A percentile compares a stretch with the other conserved stretches of the same genome.
These are phyloP conservation scores for Podarcis lilfordi DNA, from an alignment of 2,797 vertebrate genomes.

Conservation along the genomic window DNA sequence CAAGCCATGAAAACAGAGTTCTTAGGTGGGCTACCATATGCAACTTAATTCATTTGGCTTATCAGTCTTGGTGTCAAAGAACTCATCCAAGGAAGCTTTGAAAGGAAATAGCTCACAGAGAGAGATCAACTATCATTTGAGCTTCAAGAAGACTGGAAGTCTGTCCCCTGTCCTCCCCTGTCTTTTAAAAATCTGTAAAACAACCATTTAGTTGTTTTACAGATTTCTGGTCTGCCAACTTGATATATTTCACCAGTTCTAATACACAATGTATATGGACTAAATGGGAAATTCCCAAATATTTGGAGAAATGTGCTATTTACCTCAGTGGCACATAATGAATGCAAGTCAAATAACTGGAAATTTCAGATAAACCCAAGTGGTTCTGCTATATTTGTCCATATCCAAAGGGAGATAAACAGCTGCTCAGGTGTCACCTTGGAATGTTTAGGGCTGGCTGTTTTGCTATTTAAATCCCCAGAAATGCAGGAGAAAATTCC, in stretches of 20 bases:
- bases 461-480: background rate
- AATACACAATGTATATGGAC: background rate
- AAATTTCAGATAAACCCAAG: slow-evolving; percentile 16
- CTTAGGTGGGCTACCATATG: background rate
- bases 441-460: background rate
- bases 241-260: background rate
- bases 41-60: background rate
- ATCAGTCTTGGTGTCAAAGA: background rate
- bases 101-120: background rate
- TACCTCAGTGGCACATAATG: background rate
- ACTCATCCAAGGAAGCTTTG: background rate
- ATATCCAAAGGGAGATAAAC: background rate
- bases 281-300: slow-evolving; percentile 11
- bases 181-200: background rate
- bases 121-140: background rate
- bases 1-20: background rate
- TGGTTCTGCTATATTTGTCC: background rate
- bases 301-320: slow-evolving; percentile 19
- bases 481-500: background rate
- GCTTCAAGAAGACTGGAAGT: background rate
- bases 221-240: background rate
- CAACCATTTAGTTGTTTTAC: background rate
- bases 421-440: background rate
- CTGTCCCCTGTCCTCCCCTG: background rate
- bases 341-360: slow-evolving; percentile 10